Conservation (phyloP, 2,797 vertebrate genomes). For the Cyclopterus lumpus region DNA sequence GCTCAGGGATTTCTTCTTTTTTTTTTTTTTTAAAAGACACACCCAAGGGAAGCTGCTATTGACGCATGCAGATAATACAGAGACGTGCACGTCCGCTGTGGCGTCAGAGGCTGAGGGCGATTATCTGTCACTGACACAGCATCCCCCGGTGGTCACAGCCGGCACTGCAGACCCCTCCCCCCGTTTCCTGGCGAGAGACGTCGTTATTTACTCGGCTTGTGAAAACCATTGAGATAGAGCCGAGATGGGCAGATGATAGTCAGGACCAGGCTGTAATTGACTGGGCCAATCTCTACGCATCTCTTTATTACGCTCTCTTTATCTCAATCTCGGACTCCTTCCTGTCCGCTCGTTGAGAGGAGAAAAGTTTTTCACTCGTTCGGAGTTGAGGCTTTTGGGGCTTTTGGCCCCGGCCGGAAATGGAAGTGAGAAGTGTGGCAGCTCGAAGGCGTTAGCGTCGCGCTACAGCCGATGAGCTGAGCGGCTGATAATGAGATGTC, state of each 20-base stretch:
- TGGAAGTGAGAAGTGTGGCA: slow-evolving; percentile 42
- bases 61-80: background rate
- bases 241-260: slow-evolving; percentile 49
- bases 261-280: slow-evolving; percentile 40
- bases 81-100: background rate
- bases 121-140: slow-evolving; percentile 54
- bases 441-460: slow-evolving; percentile 45
- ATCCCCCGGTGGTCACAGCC: slow-evolving; percentile 42
- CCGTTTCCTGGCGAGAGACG: slow-evolving; percentile 14
- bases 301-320: slow-evolving; percentile 28
- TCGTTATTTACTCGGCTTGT: slow-evolving; percentile 52
- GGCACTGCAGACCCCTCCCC: slow-evolving; percentile 23
- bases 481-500: slow-evolving; percentile 72
- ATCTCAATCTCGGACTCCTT: slow-evolving; percentile 1
- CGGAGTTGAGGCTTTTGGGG: too few relatives aligned
- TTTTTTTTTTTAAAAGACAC: too few relatives aligned
- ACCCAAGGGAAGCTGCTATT: background rate
- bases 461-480: slow-evolving; percentile 57
- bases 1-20: too few relatives aligned
- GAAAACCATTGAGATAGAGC: slow-evolving; percentile 49
- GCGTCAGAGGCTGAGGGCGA: background rate
- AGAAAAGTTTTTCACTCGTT: background rate
- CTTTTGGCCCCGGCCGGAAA: slow-evolving; percentile 25
- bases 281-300: slow-evolving; percentile 28
- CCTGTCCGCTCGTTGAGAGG: background rate